Conservation (phyloP, 2,888 invertebrate species). For the Sphinx pinastri region DNA sequence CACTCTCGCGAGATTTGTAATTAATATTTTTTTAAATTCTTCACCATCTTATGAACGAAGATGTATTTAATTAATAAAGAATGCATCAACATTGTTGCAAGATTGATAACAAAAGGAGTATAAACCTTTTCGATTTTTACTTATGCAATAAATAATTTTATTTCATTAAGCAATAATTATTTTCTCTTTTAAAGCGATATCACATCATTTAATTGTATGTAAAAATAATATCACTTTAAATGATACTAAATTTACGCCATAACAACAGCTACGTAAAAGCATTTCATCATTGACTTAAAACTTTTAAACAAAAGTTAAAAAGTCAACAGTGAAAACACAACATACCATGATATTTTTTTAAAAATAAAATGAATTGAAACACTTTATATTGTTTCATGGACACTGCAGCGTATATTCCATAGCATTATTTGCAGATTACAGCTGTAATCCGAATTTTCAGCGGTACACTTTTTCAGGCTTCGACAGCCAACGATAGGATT, state of each 20-base stretch:
- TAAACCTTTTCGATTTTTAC: too few species aligned
- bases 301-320: too few species aligned
- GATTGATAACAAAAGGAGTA: not conserved
- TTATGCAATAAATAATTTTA: too few species aligned
- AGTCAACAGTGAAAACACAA: not conserved
- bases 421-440: constrained; percentile 61
- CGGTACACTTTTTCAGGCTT: constrained; percentile 61
- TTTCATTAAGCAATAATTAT: too few species aligned
- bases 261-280: too few species aligned
- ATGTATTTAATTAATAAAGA: not conserved
- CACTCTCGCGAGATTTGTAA: not conserved
- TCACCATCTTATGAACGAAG: not conserved
- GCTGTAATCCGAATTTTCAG: constrained; percentile 67
- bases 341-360: not conserved
- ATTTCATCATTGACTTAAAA: not conserved
- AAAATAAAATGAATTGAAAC: constrained; percentile 6
- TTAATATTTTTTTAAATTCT: not conserved
- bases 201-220: not conserved
- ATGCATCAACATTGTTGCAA: too few species aligned
- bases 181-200: not conserved
- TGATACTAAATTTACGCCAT: too few species aligned
- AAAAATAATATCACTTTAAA: too few species aligned
- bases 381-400: constrained; percentile 42
- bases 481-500: constrained; percentile 60
- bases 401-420: constrained; percentile 44